Evolutionary conservation across 2,888 invertebrate genomes (phyloP).

Genomic region (Machimus atricapillus): DNA sequence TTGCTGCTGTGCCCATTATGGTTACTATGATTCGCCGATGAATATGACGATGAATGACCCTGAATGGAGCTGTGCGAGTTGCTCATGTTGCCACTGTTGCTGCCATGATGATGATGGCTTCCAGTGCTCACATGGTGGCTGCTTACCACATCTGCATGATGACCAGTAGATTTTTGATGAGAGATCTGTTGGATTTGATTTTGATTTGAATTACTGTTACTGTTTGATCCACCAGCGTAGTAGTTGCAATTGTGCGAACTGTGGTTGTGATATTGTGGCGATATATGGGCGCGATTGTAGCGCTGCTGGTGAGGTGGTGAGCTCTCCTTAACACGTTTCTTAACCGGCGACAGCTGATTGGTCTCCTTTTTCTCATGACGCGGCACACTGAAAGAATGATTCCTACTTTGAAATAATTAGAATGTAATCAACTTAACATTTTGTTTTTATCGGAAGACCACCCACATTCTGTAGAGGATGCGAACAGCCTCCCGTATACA

Average conservation of each 20-base stretch:
- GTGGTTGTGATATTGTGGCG: slow-evolving; percentile 61
- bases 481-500: neutral
- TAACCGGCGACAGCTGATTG: slow-evolving; percentile 93
- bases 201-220: slow-evolving; percentile 50
- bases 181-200: slow-evolving; percentile 41
- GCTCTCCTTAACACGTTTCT: slow-evolving; percentile 95
- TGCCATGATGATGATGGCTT: slow-evolving; percentile 51
- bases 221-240: slow-evolving; percentile 51
- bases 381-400: slow-evolving; percentile 62
- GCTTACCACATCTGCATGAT: slow-evolving; percentile 43
- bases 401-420: slow-evolving; percentile 46
- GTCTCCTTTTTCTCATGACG: slow-evolving; percentile 80
- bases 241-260: slow-evolving; percentile 59
- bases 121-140: slow-evolving; percentile 39
- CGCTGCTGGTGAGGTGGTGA: slow-evolving; percentile 78
- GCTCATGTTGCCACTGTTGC: slow-evolving; percentile 44
- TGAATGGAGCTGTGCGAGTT: slow-evolving; percentile 49
- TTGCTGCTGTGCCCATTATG: slow-evolving; percentile 52
- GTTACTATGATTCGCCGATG: slow-evolving; percentile 47
- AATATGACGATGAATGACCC: slow-evolving; percentile 48
- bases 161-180: slow-evolving; percentile 41
- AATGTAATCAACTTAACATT: neutral
- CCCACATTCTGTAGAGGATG: neutral
- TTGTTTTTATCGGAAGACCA: neutral
- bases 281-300: slow-evolving; percentile 61